Conservation (phyloP, 2,888 invertebrate species). For the Matsumyia berberina region DNA sequence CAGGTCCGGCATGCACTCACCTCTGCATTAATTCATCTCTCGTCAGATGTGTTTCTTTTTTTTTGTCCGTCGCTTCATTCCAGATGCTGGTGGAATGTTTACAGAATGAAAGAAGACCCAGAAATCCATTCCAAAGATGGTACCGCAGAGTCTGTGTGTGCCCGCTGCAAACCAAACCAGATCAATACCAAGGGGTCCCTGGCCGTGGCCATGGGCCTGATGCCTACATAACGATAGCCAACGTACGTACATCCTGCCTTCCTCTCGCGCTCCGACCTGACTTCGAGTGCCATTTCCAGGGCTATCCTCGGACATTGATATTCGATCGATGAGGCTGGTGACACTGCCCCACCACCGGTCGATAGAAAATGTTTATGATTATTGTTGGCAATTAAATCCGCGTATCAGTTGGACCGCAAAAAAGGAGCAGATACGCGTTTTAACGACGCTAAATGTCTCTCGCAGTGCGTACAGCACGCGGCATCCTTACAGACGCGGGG, state of each 20-base stretch:
- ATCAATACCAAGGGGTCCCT: constrained; percentile 43
- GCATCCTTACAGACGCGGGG: constrained; percentile 11
- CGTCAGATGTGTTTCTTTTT: constrained; percentile 18
- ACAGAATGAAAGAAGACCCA: constrained; percentile 69
- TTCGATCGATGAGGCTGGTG: constrained; percentile 69
- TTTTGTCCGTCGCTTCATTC: constrained; percentile 19
- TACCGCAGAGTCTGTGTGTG: constrained; percentile 73
- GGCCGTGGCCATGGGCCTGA: constrained; percentile 4
- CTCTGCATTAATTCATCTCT: constrained; percentile 54
- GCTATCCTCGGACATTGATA: constrained; percentile 70
- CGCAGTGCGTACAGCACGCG: constrained; percentile 43
- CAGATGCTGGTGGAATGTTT: constrained; percentile 69
- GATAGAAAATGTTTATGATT: constrained; percentile 74
- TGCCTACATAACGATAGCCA: constrained; percentile 50
- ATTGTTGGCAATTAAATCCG: constrained; percentile 73
- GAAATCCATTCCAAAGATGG: constrained; percentile 74
- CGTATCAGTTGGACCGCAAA: constrained; percentile 54
- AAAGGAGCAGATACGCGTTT: constrained; percentile 49
- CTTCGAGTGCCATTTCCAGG: not conserved
- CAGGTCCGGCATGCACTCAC: constrained; percentile 37
- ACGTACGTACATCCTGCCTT: constrained; percentile 39
- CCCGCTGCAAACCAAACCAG: constrained; percentile 56
- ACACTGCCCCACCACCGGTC: constrained; percentile 59
- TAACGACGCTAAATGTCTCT: constrained; percentile 57
- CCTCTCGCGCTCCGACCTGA: not conserved